These are phyloP conservation scores for Lophotis ruficrista DNA, from an alignment of 2,113 vertebrate species.

Conservation along the genomic window DNA sequence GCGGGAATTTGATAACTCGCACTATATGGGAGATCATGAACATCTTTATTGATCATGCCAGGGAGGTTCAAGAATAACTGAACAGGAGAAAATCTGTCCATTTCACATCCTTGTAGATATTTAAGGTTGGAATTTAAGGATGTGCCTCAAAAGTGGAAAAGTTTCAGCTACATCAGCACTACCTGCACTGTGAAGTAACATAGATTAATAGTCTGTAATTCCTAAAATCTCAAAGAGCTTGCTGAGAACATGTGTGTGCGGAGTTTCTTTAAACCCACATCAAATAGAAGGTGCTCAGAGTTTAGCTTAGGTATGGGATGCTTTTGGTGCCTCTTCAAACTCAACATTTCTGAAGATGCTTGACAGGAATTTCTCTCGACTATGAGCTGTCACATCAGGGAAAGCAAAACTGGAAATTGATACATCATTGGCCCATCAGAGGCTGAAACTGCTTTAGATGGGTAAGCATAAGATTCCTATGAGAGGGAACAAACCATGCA, in stretches of 20 bases:
- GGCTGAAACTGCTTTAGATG: neutral
- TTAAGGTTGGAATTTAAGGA: neutral
- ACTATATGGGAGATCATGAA: neutral
- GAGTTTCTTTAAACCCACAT: neutral
- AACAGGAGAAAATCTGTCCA: neutral
- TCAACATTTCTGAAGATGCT: neutral
- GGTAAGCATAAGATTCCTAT: neutral
- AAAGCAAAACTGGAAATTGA: neutral
- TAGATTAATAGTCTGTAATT: neutral
- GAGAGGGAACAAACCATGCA: neutral
- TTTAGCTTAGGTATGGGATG: neutral
- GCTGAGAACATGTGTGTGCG: neutral
- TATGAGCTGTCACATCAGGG: neutral
- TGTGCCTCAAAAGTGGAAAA: neutral
- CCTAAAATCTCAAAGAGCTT: neutral
- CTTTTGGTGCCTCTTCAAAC: neutral
- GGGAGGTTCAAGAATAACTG: neutral
- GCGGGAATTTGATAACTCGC: neutral
- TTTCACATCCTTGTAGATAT: neutral
- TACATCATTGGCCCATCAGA: neutral
- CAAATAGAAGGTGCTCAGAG: neutral
- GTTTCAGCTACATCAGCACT: neutral
- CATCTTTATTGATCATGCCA: neutral
- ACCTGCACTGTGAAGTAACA: neutral
- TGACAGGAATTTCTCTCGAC: neutral